Conservation (phyloP, 1,140 invertebrate genomes). For the Maniola jurtina region DNA sequence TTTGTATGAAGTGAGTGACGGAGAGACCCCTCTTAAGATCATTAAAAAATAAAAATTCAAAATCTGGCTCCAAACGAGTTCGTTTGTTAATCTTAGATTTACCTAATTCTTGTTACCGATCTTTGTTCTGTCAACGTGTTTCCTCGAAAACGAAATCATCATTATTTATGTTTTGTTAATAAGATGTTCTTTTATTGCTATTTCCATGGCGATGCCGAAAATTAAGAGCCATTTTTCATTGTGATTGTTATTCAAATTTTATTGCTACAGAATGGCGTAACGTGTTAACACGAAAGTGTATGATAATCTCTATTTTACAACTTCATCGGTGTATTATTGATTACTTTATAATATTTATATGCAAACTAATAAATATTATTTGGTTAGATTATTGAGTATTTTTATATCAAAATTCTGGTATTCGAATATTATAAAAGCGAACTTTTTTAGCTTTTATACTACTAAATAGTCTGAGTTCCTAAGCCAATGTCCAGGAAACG, state of each 20-base stretch:
- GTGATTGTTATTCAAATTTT: constrained; percentile 24
- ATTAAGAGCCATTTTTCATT: constrained; percentile 23
- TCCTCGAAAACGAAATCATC: constrained; percentile 23
- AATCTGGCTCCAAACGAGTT: constrained; percentile 42
- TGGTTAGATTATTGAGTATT: too few species aligned
- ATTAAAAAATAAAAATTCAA: constrained; percentile 58
- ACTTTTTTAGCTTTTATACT: too few species aligned
- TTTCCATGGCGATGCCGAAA: constrained; percentile 13
- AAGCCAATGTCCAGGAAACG: too few species aligned
- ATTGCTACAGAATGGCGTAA: constrained; percentile 7
- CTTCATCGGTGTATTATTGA: constrained; percentile 9
- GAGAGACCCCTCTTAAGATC: too few species aligned
- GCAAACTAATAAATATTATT: too few species aligned
- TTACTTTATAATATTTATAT: not conserved
- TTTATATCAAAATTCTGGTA: too few species aligned
- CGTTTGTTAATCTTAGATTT: constrained; percentile 54
- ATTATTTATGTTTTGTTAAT: constrained; percentile 43
- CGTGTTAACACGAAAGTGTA: constrained; percentile 13
- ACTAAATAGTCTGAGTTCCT: too few species aligned
- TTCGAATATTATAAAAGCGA: too few species aligned
- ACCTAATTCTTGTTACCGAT: constrained; percentile 64
- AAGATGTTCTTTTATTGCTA: constrained; percentile 24
- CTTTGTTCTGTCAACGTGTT: constrained; percentile 46
- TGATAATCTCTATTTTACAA: constrained; percentile 16
- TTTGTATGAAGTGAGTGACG: too few species aligned